These are phyloP conservation scores for Galaxias olidus DNA, from an alignment of 2,797 vertebrate genomes.

Conservation along the genomic window DNA sequence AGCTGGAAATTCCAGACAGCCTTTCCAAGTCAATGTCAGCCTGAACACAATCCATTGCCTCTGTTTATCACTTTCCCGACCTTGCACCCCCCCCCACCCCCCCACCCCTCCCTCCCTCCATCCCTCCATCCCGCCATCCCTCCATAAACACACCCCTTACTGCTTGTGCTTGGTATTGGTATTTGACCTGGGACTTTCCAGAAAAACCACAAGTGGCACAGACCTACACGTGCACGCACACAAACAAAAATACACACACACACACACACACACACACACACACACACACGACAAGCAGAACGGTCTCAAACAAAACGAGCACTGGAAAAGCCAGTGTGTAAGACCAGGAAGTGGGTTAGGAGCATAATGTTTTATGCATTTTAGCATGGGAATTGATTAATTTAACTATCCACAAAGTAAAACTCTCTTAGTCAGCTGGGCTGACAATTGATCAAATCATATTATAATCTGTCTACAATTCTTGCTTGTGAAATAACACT, in stretches of 20 bases:
- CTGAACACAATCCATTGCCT: constrained; percentile 6
- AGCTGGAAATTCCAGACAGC: constrained; percentile 58
- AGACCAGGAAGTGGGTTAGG: too few relatives aligned
- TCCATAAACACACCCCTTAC: constrained; percentile 37
- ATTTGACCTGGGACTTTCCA: constrained; percentile 64
- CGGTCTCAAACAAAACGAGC: too few relatives aligned
- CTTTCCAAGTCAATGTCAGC: constrained; percentile 1
- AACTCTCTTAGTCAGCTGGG: too few relatives aligned
- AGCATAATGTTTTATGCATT: too few relatives aligned
- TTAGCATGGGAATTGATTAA: too few relatives aligned
- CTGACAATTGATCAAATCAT: too few relatives aligned
- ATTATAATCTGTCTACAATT: too few relatives aligned
- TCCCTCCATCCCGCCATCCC: constrained; percentile 7
- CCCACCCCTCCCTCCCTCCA: neutral
- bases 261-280: constrained; percentile 9
- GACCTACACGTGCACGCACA: neutral
- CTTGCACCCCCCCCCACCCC: neutral
- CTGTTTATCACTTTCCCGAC: neutral
- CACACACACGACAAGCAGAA: constrained; percentile 17
- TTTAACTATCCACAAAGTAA: too few relatives aligned
- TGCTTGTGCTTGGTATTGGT: constrained; percentile 27
- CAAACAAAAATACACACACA: neutral
- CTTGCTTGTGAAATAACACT: too few relatives aligned
- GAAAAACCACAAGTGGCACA: constrained; percentile 18
- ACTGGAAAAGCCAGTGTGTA: too few relatives aligned